These are phyloP conservation scores for Akabosia matsudoensis DNA, from an alignment of 1,140 invertebrate species.

Conservation along the genomic window DNA sequence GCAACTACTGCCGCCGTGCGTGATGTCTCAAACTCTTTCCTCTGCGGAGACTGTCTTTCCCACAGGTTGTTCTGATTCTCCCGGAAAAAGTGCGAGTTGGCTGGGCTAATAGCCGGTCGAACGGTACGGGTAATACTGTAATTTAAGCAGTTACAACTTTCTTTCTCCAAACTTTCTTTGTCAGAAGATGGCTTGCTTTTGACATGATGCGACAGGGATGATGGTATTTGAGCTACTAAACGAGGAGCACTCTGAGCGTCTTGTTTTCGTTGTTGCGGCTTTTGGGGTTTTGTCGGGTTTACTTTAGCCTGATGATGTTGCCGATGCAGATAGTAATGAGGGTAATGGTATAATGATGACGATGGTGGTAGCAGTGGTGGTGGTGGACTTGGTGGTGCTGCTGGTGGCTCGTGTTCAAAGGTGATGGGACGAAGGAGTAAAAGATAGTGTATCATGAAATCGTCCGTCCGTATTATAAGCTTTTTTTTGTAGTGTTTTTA, in stretches of 20 bases:
- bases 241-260: not conserved
- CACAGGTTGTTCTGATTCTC: not conserved
- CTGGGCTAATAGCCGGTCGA: not conserved
- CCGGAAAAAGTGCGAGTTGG: not conserved
- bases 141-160: not conserved
- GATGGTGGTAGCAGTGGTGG: not conserved
- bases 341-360: not conserved
- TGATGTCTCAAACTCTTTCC: too few species aligned
- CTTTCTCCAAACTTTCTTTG: not conserved
- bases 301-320: not conserved
- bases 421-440: slow-evolving; percentile 12
- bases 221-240: not conserved
- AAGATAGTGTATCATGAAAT: slow-evolving; percentile 14
- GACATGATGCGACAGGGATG: not conserved
- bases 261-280: not conserved
- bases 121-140: not conserved
- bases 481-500: too few species aligned
- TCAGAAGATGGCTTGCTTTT: not conserved
- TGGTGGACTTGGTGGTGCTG: not conserved
- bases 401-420: slow-evolving; percentile 11
- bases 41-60: too few species aligned
- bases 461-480: not conserved
- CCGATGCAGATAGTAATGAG: not conserved
- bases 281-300: not conserved
- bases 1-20: too few species aligned